phyloP scores from a whole-genome alignment of 2,888 invertebrate species.

The Neocrepidodera transversa region DNA sequence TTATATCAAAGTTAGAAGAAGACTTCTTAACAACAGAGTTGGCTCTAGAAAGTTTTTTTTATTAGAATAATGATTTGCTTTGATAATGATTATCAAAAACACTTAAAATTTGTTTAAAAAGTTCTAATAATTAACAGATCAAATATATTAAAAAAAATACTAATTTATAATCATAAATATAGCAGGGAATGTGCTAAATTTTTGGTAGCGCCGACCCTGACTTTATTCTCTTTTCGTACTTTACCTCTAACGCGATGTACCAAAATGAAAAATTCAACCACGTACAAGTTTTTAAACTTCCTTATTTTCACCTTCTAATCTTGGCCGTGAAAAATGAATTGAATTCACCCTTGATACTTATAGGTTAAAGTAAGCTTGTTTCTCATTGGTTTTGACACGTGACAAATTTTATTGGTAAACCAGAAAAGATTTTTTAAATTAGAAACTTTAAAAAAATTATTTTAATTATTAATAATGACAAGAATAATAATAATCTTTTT shows the following conservation, averaged over 20 bases:
- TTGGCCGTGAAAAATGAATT: constrained; percentile 43
- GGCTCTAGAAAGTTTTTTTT: background rate
- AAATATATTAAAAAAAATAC: too few species aligned
- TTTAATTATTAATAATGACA: too few species aligned
- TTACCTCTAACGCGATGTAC: constrained; percentile 15
- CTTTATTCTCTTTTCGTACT: constrained; percentile 2
- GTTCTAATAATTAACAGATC: too few species aligned
- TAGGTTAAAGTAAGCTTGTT: constrained; percentile 4
- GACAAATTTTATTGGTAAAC: too few species aligned
- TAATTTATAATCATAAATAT: too few species aligned
- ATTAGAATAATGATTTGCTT: background rate
- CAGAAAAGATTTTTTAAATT: too few species aligned
- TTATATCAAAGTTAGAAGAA: constrained; percentile 6
- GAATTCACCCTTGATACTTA: constrained; percentile 25
- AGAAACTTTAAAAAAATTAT: too few species aligned
- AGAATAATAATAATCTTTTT: too few species aligned
- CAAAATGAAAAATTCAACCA: constrained; percentile 43
- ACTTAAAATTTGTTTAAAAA: too few species aligned
- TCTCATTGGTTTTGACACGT: constrained; percentile 16
- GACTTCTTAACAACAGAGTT: background rate
- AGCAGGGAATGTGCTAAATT: too few species aligned
- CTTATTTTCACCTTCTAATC: constrained; percentile 54
- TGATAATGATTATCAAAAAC: background rate
- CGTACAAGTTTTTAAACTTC: constrained; percentile 50
- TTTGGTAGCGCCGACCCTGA: background rate